Evolutionary conservation across 2,888 invertebrate genomes (phyloP).

Genomic region (Ichneumoninae sp.): DNA sequence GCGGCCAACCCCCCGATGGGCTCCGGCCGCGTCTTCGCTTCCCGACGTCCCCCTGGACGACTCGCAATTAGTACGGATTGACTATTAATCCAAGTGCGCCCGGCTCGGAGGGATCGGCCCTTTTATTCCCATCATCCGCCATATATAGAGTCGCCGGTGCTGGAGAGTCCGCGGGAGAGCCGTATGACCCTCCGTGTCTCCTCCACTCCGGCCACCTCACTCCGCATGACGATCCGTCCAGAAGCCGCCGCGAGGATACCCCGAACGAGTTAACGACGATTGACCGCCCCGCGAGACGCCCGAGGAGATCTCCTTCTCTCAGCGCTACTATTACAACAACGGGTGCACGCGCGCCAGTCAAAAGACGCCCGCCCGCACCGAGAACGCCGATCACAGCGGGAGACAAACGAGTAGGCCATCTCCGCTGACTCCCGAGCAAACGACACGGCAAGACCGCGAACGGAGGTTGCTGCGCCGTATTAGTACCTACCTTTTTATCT

Average conservation of each 20-base stretch:
- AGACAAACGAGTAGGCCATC: constrained; percentile 48
- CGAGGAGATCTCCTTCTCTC: neutral
- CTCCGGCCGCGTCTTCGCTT: constrained; percentile 32
- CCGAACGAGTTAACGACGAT: constrained; percentile 70
- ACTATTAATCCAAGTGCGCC: constrained; percentile 77
- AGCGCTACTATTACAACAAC: constrained; percentile 18
- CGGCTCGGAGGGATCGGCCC: constrained; percentile 68
- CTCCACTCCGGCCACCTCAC: constrained; percentile 16
- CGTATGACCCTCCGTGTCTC: too few species aligned
- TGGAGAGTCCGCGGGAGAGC: constrained; percentile 35
- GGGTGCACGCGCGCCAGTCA: constrained; percentile 39
- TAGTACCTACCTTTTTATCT: neutral
- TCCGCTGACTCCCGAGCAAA: constrained; percentile 20
- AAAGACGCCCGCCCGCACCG: constrained; percentile 63
- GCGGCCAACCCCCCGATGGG: constrained; percentile 10
- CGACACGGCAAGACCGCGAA: neutral
- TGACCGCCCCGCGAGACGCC: constrained; percentile 58
- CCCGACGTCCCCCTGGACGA: constrained; percentile 65
- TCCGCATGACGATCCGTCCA: constrained; percentile 61
- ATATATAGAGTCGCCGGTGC: constrained; percentile 71
- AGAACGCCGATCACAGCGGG: constrained; percentile 55
- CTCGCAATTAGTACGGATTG: constrained; percentile 80
- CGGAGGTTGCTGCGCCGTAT: neutral
- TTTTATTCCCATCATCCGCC: constrained; percentile 76
- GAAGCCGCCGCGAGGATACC: constrained; percentile 52